Evolutionary conservation across 2,888 invertebrate species (phyloP), one percentile per base, ranked within the genome.

Genomic region (Scaptodrosophila latifasciaeformis): DNA sequence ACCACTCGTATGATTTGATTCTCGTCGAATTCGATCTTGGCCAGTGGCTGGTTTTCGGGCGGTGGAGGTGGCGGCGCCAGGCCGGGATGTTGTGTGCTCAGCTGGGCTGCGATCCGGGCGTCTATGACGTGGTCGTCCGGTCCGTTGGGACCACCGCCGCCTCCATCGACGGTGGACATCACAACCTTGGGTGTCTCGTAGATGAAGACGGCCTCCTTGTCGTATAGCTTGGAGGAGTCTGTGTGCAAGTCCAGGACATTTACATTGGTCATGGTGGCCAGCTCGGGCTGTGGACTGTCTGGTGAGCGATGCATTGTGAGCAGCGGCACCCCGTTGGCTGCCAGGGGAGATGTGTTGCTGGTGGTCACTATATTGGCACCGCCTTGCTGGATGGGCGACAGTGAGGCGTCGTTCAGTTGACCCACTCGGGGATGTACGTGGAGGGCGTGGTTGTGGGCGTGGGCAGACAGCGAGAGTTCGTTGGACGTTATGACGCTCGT

Each of bases 221-320:
- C 86, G 59, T 86, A 86, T 2, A 87, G 69, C 60, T 87, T 86
- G 7, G 85, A 82, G 43, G 82, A 83, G 19, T 83, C 82, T 4
- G 86, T 85, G 56, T 86, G 88, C 79, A 91, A 89, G 81, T 94
- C 93, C 75, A 93, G 89, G 30, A 94, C 93, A 82, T 93, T 94
- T 66, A 94, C 94, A 53, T 94, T 94, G 59, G 94, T 94, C 94
- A 95, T 95, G 81, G 94, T 94, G 67, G 94, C 93, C 69, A 95
- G 88, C 87, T 94, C 92, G 62, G 92, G 90, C 74, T 92, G 92
- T 74, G 90, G 92, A 87, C 90, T 87, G 46, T 91, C 90, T 39
- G 90, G 90, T 9, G 86, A 86, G 44, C 83, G 84, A 50, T 86
- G 86, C 79, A 86, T 85, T 12, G 83, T 77, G 42, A 86, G 58